Percentiles rank a stretch among this genome's conserved stretches.
Evolutionary conservation across 37 sponge, comb jelly and placozoan genomes (phyloP).

Genomic region (Geodia barretti): DNA sequence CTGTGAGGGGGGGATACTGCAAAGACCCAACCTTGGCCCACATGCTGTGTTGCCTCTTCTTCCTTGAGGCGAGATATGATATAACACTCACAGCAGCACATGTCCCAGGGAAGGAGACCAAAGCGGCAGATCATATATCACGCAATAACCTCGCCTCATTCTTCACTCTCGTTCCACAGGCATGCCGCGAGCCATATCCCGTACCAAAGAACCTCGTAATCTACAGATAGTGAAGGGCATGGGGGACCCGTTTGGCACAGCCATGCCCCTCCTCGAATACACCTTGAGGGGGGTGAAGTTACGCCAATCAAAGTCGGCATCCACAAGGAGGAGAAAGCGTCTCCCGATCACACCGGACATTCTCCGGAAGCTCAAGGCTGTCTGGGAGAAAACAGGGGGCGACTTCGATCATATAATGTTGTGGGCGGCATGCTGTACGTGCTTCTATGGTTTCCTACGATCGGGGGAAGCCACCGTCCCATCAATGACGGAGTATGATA

Average conservation of each 20-base stretch:
- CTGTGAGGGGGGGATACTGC: background rate
- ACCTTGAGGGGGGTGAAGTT: constrained; percentile 6
- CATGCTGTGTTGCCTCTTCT: constrained; percentile 15
- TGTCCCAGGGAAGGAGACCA: background rate
- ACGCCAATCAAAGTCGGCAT: background rate
- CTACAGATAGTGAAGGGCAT: background rate
- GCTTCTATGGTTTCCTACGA: constrained; percentile 51
- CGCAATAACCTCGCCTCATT: background rate
- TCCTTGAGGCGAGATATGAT: constrained; percentile 5
- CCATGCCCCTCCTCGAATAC: constrained; percentile 3
- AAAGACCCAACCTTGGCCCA: constrained; percentile 1
- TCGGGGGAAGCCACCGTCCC: constrained; percentile 44
- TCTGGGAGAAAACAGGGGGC: background rate
- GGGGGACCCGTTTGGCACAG: background rate
- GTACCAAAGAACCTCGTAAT: background rate
- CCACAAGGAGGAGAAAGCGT: background rate
- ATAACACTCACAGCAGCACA: background rate
- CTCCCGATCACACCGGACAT: constrained; percentile 59
- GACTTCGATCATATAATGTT: constrained; percentile 20
- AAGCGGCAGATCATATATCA: constrained; percentile 18
- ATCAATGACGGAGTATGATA: constrained; percentile 10
- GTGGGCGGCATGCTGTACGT: constrained; percentile 52
- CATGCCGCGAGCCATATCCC: background rate
- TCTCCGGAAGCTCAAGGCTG: constrained; percentile 11
- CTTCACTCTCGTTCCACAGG: constrained; percentile 15